A percentile compares a stretch with the other conserved stretches of the same genome.
Evolutionary conservation across 2,888 invertebrate genomes (phyloP).

Genomic region (Odontocolon sp.): DNA sequence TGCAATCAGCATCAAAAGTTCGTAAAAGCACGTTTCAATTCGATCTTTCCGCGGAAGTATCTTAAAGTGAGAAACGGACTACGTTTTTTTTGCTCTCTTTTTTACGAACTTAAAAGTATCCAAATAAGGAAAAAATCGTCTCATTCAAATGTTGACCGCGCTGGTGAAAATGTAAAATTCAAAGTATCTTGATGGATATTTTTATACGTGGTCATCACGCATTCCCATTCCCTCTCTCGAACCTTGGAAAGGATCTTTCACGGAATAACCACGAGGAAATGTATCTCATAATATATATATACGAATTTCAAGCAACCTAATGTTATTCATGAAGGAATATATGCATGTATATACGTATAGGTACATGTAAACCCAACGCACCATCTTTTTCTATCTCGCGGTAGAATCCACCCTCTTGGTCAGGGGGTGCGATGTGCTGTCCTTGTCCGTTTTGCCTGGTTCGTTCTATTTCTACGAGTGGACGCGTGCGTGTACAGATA

Average conservation of each 20-base stretch:
- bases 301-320: conserved; percentile 68
- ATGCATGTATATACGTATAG: conserved; percentile 73
- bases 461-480: conserved; percentile 15
- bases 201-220: conserved; percentile 72
- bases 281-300: conserved; percentile 41
- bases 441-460: conserved; percentile 12
- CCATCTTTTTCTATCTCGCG: conserved; percentile 9
- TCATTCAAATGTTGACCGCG: conserved; percentile 79
- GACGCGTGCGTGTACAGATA: conserved; percentile 42
- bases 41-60: too few species aligned
- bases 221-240: conserved; percentile 55
- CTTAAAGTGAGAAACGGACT: too few species aligned
- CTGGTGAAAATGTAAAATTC: conserved; percentile 77
- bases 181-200: conserved; percentile 78
- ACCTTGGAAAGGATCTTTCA: conserved; percentile 45
- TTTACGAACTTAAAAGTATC: too few species aligned
- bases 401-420: too few species aligned
- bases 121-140: too few species aligned
- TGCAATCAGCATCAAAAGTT: neutral
- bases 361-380: too few species aligned
- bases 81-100: too few species aligned
- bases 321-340: conserved; percentile 78
- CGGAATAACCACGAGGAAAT: conserved; percentile 17
- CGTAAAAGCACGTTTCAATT: neutral
- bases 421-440: neutral